Evolutionary conservation across 2,888 invertebrate species (phyloP).

Genomic region (Brachyopa scutellaris): DNA sequence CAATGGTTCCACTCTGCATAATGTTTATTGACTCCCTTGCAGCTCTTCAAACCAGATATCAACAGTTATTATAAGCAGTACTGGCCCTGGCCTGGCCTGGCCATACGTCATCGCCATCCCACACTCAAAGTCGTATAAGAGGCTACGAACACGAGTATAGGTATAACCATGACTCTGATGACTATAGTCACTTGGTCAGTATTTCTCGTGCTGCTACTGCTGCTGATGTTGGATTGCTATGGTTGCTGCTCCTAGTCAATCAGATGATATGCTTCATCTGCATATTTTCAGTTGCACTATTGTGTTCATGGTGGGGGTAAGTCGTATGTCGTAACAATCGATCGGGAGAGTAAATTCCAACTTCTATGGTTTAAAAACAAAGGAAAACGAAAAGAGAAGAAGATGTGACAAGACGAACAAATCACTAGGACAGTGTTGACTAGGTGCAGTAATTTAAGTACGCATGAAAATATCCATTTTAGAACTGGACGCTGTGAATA

Average conservation of each 20-base stretch:
- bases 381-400: background rate
- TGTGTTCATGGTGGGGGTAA: slow-evolving; percentile 9
- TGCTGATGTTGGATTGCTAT: slow-evolving; percentile 2
- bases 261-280: slow-evolving; percentile 63
- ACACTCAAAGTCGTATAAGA: slow-evolving; percentile 22
- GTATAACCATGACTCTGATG: background rate
- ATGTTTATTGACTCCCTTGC: slow-evolving; percentile 64
- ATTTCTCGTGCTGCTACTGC: slow-evolving; percentile 1
- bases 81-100: too few relatives aligned
- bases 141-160: background rate
- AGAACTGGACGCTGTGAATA: too few relatives aligned
- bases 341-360: slow-evolving; percentile 29
- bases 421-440: slow-evolving; percentile 20
- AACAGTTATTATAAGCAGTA: slow-evolving; percentile 63
- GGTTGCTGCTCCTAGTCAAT: slow-evolving; percentile 60
- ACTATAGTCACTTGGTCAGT: slow-evolving; percentile 47
- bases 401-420: background rate
- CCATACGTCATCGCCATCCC: slow-evolving; percentile 42
- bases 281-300: slow-evolving; percentile 50
- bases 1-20: slow-evolving; percentile 57
- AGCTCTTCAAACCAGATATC: slow-evolving; percentile 59
- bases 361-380: background rate
- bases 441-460: too few relatives aligned
- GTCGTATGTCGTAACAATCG: slow-evolving; percentile 22
- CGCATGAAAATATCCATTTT: too few relatives aligned